These are phyloP conservation scores for Corydoras sp. DNA, from an alignment of 2,113 vertebrate species.

Conservation along the genomic window DNA sequence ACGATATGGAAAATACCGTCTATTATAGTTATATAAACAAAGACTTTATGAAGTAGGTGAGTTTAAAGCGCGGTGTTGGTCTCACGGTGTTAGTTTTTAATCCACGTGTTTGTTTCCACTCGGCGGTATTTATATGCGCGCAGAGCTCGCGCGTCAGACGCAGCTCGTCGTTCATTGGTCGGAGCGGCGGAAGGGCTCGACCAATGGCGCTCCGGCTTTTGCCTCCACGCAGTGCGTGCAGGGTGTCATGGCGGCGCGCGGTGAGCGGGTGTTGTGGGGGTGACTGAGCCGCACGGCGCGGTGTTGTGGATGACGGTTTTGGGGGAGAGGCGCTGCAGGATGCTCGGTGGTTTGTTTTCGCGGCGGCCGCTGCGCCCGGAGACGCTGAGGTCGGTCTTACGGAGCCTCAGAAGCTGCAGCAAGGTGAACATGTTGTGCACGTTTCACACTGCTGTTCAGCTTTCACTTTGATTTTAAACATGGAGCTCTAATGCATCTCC, in stretches of 20 bases:
- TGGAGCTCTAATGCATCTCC: no score
- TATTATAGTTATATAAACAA: no score
- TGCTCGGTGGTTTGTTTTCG: conserved; percentile 46
- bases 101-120: not conserved
- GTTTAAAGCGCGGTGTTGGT: no score
- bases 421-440: conserved; percentile 46
- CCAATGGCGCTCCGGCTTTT: conserved; percentile 41
- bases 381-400: conserved; percentile 24
- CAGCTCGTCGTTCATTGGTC: conserved; percentile 1
- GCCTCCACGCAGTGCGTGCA: conserved; percentile 40
- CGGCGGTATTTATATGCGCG: not conserved
- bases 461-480: no score
- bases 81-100: not conserved
- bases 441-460: not conserved
- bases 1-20: no score
- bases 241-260: conserved; percentile 64
- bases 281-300: not conserved
- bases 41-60: no score
- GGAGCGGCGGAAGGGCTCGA: not conserved
- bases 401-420: conserved; percentile 53
- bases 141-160: not conserved
- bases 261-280: conserved; percentile 33
- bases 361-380: conserved; percentile 36
- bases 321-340: conserved; percentile 12
- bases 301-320: not conserved